Evolutionary conservation across 2,797 vertebrate species (phyloP).

Genomic region (Oreortyx pictus): DNA sequence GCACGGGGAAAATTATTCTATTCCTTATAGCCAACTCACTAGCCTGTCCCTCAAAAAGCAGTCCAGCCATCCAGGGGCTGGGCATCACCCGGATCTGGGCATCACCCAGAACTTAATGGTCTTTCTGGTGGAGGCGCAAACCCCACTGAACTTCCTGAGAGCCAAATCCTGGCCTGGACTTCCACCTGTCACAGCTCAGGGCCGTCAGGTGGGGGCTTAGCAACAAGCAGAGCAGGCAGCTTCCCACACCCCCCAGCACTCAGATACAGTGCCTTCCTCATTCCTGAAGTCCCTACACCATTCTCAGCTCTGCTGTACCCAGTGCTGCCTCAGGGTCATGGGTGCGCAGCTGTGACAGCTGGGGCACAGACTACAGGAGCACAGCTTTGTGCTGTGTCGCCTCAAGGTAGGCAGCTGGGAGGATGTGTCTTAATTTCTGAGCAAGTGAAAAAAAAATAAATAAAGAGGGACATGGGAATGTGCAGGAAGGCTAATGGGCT

Average conservation of each 20-base stretch:
- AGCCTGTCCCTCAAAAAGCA: background rate
- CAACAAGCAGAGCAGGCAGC: background rate
- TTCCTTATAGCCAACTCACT: background rate
- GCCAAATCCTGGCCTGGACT: background rate
- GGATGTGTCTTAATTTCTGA: background rate
- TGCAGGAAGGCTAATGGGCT: background rate
- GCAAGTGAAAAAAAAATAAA: background rate
- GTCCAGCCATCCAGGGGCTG: background rate
- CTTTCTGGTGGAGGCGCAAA: background rate
- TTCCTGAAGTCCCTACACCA: background rate
- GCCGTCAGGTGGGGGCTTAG: background rate
- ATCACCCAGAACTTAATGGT: background rate
- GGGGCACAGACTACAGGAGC: fast-evolving
- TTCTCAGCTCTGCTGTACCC: background rate
- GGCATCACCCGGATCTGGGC: background rate
- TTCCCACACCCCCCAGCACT: background rate
- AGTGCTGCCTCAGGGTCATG: background rate
- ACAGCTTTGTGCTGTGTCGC: background rate
- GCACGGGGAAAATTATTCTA: background rate
- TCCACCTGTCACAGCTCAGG: background rate
- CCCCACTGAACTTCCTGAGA: background rate
- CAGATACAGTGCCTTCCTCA: background rate
- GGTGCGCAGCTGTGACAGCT: background rate
- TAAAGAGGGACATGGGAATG: background rate
- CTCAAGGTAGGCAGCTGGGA: background rate